Evolutionary conservation across 2,113 vertebrate genomes (phyloP), one percentile per base, ranked within the genome.

Genomic region (Takifugu bimaculatus): DNA sequence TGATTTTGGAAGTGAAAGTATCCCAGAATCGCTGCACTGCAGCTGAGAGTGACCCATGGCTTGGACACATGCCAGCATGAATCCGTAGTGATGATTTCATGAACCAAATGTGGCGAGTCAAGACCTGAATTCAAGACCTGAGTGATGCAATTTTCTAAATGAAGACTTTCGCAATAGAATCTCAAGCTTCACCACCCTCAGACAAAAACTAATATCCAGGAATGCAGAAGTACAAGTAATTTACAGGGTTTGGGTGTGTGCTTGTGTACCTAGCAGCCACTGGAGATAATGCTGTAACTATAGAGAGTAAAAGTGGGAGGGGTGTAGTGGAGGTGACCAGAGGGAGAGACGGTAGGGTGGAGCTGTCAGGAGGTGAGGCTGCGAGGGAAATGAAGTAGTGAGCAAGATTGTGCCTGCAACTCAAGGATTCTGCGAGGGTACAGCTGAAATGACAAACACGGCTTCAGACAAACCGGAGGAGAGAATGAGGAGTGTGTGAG

Each of bases 221-320:
- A 88, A 90, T 91, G 84, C 61, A 77, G 85, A 75, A 55, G 54
- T 88, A 58, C 88, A 66, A 77, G 87, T 88, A 81, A 69, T 56
- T 52, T 66, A 54, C 56, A 65, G 70, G 84, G 79, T 73, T 86
- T 87, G 73, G 69, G 59, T 60, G 61, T 57, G 4, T 66, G 45
- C 25, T 59, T 75, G 74, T 88, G 68, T 75, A 68, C 66, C 44
- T 71, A 63, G 67, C 55, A 70, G 71, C 51, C 59, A 13, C 48
- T 60, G 4, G 60, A 75, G 57, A 56, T 68, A 57, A 74, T 86
- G 83, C 81, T 85, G 84, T 85, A 79, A 62, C 79, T 80, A 78
- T 54, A 58, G 71, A 60, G 67, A 56, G 64, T 4, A 32, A 63
- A 58, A 50, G 68, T 80, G 73, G 83, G 82, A 78, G 84, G 70